phyloP scores from a whole-genome alignment of 1,140 invertebrate species.

The Neotoxoptera formosana region DNA sequence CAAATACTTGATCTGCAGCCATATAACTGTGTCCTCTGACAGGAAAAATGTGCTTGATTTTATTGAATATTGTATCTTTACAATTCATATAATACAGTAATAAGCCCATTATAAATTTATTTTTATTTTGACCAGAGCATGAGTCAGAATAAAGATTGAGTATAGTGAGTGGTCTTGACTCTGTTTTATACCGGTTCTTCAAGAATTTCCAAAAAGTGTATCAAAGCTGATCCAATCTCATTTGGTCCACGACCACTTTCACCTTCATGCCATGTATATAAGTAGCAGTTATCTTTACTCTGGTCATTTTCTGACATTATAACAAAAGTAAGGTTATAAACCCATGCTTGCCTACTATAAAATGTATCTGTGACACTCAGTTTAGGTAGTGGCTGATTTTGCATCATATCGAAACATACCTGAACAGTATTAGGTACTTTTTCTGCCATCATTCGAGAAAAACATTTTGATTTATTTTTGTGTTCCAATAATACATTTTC shows the following conservation, averaged over 20 bases:
- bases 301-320: too few relatives aligned
- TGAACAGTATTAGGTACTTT: background rate
- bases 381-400: slow-evolving; percentile 3
- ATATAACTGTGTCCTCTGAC: too few relatives aligned
- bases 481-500: background rate
- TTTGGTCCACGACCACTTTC: slow-evolving; percentile 15
- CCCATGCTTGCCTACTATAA: background rate
- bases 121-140: background rate
- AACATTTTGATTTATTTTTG: slow-evolving; percentile 16
- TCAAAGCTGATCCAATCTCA: background rate
- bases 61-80: background rate
- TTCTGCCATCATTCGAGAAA: background rate
- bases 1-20: too few relatives aligned
- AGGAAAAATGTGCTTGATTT: too few relatives aligned
- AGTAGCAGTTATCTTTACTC: background rate
- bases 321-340: slow-evolving; percentile 2
- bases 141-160: background rate
- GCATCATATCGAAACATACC: background rate
- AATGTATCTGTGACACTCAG: slow-evolving; percentile 11
- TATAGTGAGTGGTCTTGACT: background rate
- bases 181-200: background rate
- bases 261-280: slow-evolving; percentile 5
- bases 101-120: slow-evolving; percentile 3
- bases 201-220: background rate
- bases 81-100: background rate